Evolutionary conservation across 2,113 vertebrate species (phyloP).

Genomic region (human): GRCh38 chr11:36151501-36152000

Average conservation of each 20-base stretch:
- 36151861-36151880: neutral
- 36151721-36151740: neutral
- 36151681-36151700: neutral
- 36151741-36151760: neutral
- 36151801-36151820: neutral
- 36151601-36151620: neutral
- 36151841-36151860: neutral
- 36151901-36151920: neutral
- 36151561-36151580: neutral
- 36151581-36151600: too few relatives aligned
- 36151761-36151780: too few relatives aligned
- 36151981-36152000: neutral
- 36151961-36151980: neutral
- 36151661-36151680: neutral
- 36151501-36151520: neutral
- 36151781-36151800: neutral
- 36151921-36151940: neutral
- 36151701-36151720: neutral
- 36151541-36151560: neutral
- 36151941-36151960: neutral
- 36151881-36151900: neutral
- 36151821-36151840: neutral
- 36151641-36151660: neutral
- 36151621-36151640: neutral
- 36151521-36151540: too few relatives aligned